Evolutionary conservation across 2,888 invertebrate species (phyloP), one percentile per base, ranked within the genome.

Genomic region (Poecilobothrus nobilitatus): DNA sequence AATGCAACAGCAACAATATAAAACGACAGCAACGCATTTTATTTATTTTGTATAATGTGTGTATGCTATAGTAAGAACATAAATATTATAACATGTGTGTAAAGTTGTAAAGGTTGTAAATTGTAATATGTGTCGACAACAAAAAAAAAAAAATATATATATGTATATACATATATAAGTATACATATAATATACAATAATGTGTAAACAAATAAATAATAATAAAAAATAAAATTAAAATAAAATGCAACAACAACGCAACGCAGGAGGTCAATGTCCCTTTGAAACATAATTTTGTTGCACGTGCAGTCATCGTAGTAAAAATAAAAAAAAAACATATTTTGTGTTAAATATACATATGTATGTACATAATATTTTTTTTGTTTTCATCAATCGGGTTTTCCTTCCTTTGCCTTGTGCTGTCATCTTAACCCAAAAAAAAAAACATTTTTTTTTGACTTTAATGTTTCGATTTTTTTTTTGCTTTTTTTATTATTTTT

Each of bases 211-310:
- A 27, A 27, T 27, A 27, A 27, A 27, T 27, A 27, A 27, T 27
- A 27, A 27, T 27, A 27, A 27, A 27, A 27, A 27, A 27, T 27
- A 27, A 27, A n/a, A 27, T 27, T 53, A 15, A 44, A 53, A 6
- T 53, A 53, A 2, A 53, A n/a, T 18, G 53, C 53, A 53, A 53
- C 53, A 53, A 53, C 53, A 18, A n/a, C 53, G n/a, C 53, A 6
- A 53, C 53, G 53, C 53, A 53, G 53, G 53, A 53, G 53, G 53
- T 53, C 53, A 53, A 53, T 18, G 53, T 53, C 53, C 53, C 53
- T 15, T 53, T 53, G 7, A 15, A 53, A 9, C 6, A 12, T 53
- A 2, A 53, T 53, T 53, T 53, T 53, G 53, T 18, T 53, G 53
- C 53, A 53, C 53, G 53, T 53, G 53, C 53, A 53, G 7, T 41